Evolutionary conservation across 2,113 vertebrate species (phyloP).

Genomic region (Dromiciops gliroides): DNA sequence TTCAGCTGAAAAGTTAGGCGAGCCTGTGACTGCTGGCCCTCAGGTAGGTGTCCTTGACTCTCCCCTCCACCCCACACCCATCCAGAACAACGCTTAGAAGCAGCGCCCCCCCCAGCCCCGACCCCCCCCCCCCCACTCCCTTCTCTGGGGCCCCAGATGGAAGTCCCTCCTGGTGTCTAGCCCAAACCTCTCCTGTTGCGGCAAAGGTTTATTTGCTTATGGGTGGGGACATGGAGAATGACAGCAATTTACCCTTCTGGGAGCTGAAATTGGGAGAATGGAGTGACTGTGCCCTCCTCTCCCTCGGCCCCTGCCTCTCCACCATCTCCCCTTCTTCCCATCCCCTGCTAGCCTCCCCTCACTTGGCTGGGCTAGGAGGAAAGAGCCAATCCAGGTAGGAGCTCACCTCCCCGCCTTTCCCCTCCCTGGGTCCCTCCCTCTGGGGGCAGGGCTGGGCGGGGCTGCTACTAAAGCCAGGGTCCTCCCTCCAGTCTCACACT

Average conservation of each 20-base stretch:
- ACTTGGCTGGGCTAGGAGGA: neutral
- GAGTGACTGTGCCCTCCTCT: neutral
- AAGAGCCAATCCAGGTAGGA: neutral
- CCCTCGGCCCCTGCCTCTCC: neutral
- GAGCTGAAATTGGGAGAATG: neutral
- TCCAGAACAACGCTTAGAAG: neutral
- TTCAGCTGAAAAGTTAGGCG: neutral
- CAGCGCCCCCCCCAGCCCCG: neutral
- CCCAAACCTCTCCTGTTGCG: neutral
- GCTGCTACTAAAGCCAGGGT: neutral
- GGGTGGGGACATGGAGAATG: neutral
- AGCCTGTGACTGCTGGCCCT: neutral
- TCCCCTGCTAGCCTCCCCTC: neutral
- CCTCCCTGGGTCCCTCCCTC: constrained; percentile 37
- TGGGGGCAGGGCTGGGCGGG: neutral
- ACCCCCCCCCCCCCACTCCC: accelerated
- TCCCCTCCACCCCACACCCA: neutral
- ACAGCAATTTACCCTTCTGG: neutral
- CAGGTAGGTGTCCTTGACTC: neutral
- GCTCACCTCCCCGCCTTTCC: constrained; percentile 42
- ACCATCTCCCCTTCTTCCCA: neutral
- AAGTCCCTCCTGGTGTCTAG: constrained; percentile 47
- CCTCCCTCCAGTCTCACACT: neutral
- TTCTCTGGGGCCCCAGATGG: neutral
- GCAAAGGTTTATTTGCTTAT: neutral